phyloP scores from a whole-genome alignment of 2,113 vertebrate species.

The Cathartes aura region DNA sequence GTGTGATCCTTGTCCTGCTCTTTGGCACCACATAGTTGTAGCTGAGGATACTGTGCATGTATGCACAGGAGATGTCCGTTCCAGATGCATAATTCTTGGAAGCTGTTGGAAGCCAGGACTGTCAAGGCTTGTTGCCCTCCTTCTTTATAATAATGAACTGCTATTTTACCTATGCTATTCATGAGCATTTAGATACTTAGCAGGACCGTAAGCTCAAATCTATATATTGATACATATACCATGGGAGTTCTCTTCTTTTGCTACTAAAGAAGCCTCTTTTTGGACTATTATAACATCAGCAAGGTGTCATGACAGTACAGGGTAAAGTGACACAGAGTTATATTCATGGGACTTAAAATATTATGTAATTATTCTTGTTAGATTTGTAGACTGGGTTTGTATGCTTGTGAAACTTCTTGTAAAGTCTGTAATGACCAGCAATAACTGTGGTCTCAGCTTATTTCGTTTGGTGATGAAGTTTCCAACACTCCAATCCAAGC shows the following conservation, averaged over 20 bases:
- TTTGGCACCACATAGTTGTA: not conserved
- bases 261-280: not conserved
- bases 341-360: not conserved
- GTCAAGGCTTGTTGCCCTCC: not conserved
- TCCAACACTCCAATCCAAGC: not conserved
- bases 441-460: not conserved
- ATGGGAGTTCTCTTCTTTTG: not conserved
- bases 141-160: not conserved
- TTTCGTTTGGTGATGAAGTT: not conserved
- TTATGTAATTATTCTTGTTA: not conserved
- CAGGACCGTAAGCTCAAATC: not conserved
- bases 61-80: not conserved
- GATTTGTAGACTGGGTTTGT: not conserved
- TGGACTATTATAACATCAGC: not conserved
- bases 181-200: not conserved
- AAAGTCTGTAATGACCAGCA: not conserved
- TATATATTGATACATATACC: rapidly evolving
- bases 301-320: not conserved
- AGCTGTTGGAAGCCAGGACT: not conserved
- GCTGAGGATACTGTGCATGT: not conserved
- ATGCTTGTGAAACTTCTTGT: not conserved
- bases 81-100: not conserved
- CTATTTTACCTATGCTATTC: not conserved
- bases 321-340: not conserved
- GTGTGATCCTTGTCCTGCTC: not conserved